Evolutionary conservation across 2,797 vertebrate species (phyloP).

Genomic region (Hozukius guyotensis): DNA sequence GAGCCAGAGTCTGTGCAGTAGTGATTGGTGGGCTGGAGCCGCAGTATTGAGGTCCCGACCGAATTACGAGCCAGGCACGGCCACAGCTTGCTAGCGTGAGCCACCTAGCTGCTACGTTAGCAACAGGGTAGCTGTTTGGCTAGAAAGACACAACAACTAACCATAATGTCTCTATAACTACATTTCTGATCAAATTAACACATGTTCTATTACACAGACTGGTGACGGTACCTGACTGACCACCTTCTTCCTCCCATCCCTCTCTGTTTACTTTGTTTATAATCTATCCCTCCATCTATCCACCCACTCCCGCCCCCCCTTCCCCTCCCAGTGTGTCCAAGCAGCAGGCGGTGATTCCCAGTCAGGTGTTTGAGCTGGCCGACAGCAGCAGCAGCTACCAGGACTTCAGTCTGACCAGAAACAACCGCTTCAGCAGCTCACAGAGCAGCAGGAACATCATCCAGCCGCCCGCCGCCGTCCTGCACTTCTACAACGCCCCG

Average conservation of each 20-base stretch:
- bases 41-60: too few species aligned
- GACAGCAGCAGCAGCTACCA: conserved; percentile 95
- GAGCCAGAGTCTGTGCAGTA: too few species aligned
- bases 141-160: too few species aligned
- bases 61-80: too few species aligned
- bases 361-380: conserved; percentile 92
- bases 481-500: conserved; percentile 96
- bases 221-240: not conserved
- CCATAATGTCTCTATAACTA: too few species aligned
- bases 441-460: conserved; percentile 96
- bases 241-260: not conserved
- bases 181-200: too few species aligned
- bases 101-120: too few species aligned
- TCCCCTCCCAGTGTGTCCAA: conserved; percentile 89
- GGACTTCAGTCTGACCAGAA: conserved; percentile 95
- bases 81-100: too few species aligned
- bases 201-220: too few species aligned
- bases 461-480: conserved; percentile 91
- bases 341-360: conserved; percentile 93
- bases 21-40: too few species aligned
- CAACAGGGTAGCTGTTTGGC: too few species aligned
- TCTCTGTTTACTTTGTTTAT: not conserved
- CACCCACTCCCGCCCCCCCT: too few species aligned
- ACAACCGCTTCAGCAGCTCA: conserved; percentile 93
- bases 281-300: not conserved